Conservation (phyloP, 2,888 invertebrate genomes). For the Hanleya hanleyi region DNA sequence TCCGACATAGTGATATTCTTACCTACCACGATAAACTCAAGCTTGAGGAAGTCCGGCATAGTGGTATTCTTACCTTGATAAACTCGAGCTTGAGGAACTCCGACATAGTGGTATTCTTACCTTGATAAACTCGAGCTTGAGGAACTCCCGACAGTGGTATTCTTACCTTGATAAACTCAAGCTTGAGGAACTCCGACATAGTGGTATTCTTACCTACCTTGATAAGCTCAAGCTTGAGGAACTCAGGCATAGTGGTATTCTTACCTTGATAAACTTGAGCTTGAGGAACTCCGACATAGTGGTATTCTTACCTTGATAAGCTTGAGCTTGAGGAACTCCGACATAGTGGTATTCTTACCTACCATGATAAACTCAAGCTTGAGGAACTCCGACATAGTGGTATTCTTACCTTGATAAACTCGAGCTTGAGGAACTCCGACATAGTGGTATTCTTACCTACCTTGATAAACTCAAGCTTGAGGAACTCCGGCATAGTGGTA, state of each 20-base stretch:
- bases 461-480: conserved; percentile 89
- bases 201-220: conserved; percentile 91
- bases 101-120: conserved; percentile 83
- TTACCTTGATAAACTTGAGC: conserved; percentile 84
- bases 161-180: conserved; percentile 89
- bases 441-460: conserved; percentile 90
- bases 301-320: conserved; percentile 88
- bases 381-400: conserved; percentile 85
- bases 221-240: too few species aligned
- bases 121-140: too few species aligned
- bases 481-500: conserved; percentile 84
- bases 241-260: too few species aligned
- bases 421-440: conserved; percentile 86
- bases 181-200: conserved; percentile 85
- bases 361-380: conserved; percentile 90
- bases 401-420: conserved; percentile 88
- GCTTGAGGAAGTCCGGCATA: conserved; percentile 86
- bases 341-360: conserved; percentile 85
- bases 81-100: conserved; percentile 89
- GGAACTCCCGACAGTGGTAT: too few species aligned
- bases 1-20: conserved; percentile 90
- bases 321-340: conserved; percentile 87
- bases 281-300: conserved; percentile 88
- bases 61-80: too few species aligned
- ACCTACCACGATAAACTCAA: too few species aligned